Percentiles rank a stretch among this genome's conserved stretches.
phyloP scores from a whole-genome alignment of 2,113 vertebrate species.

The Phrynocephalus versicolor region DNA sequence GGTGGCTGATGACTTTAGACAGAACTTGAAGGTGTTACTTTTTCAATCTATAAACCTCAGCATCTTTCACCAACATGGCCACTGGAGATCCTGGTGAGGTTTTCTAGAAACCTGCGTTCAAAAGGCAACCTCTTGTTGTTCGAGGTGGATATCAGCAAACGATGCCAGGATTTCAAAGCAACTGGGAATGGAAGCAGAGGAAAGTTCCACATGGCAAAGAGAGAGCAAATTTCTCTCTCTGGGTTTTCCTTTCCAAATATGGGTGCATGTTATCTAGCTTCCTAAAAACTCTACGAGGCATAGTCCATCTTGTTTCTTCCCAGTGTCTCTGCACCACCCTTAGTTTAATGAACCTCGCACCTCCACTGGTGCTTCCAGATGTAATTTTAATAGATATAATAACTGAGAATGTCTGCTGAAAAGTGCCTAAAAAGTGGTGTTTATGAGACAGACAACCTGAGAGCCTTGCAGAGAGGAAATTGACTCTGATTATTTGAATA shows the following conservation, averaged over 20 bases:
- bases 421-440: neutral
- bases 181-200: rapidly evolving
- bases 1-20: neutral
- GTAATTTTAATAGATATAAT: constrained; percentile 10
- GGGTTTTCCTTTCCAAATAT: neutral
- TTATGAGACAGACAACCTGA: constrained; percentile 4
- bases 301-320: neutral
- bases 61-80: no score
- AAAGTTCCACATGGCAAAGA: rapidly evolving
- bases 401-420: neutral
- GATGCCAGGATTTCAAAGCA: neutral
- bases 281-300: neutral
- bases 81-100: no score
- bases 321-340: neutral
- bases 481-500: constrained; percentile 1
- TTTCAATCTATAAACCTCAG: no score
- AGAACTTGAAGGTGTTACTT: no score
- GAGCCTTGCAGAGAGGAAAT: neutral
- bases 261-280: neutral
- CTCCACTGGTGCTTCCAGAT: neutral
- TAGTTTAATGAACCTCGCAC: neutral
- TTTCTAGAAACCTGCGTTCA: no score
- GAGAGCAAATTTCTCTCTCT: no score
- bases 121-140: no score
- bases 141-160: no score